Percentiles rank a stretch among this genome's conserved stretches.
Conservation (phyloP, 1,140 invertebrate genomes). For the Drosophila funebris region DNA sequence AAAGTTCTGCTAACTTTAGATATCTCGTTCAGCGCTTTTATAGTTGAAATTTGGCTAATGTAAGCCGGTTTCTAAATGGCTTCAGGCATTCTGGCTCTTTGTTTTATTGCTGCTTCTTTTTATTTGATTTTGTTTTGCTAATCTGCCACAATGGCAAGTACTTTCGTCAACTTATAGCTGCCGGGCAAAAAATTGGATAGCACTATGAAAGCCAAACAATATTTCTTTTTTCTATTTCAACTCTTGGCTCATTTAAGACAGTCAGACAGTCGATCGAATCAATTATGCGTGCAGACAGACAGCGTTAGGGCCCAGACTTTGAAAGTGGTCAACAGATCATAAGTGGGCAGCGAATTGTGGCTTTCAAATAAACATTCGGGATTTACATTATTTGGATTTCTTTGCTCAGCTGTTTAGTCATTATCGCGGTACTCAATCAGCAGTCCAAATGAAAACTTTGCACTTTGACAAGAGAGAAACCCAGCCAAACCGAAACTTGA, state of each 20-base stretch:
- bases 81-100: constrained; percentile 52
- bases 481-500: not conserved
- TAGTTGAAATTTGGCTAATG: constrained; percentile 29
- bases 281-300: constrained; percentile 62
- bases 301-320: constrained; percentile 27
- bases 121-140: constrained; percentile 7
- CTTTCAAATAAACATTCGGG: constrained; percentile 1
- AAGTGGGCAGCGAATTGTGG: constrained; percentile 8
- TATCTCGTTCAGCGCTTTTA: constrained; percentile 42
- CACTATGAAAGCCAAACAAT: constrained; percentile 44
- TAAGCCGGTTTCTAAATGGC: constrained; percentile 63
- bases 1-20: constrained; percentile 54
- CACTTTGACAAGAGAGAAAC: constrained; percentile 30
- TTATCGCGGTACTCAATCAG: constrained; percentile 69
- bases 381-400: constrained; percentile 25
- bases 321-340: constrained; percentile 56
- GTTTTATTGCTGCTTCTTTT: constrained; percentile 1
- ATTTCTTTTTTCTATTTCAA: not conserved
- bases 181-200: constrained; percentile 42
- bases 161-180: constrained; percentile 62
- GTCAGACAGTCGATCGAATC: constrained; percentile 57
- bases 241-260: constrained; percentile 45
- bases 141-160: constrained; percentile 43
- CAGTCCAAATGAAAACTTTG: constrained; percentile 63
- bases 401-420: constrained; percentile 51